Conservation (phyloP, 1,140 invertebrate genomes). For the Heliconius hewitsoni region DNA sequence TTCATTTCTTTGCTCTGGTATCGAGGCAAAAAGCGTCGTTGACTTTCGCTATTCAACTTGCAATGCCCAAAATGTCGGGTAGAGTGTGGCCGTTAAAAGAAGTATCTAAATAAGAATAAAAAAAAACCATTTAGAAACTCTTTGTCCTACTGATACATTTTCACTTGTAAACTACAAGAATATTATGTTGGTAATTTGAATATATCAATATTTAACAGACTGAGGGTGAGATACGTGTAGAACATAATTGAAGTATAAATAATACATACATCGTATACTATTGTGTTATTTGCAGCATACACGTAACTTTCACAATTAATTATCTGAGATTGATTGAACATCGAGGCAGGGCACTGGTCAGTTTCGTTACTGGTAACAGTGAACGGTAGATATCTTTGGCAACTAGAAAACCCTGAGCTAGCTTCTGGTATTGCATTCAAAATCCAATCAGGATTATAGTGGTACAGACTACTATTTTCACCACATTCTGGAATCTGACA, state of each 20-base stretch:
- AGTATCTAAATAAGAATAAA: too few relatives aligned
- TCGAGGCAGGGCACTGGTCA: conserved; percentile 46
- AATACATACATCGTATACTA: conserved; percentile 64
- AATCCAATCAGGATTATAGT: conserved; percentile 52
- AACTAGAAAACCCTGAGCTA: conserved; percentile 46
- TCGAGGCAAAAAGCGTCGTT: too few relatives aligned
- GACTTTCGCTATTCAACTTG: too few relatives aligned
- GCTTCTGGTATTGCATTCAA: conserved; percentile 51
- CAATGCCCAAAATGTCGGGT: too few relatives aligned
- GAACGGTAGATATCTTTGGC: conserved; percentile 48
- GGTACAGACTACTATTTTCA: conserved; percentile 37
- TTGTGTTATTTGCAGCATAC: conserved; percentile 57
- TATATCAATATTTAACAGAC: too few relatives aligned
- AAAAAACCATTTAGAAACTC: too few relatives aligned
- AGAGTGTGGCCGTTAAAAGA: too few relatives aligned
- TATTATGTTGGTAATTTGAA: too few relatives aligned
- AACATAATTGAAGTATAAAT: neutral
- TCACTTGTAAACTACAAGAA: too few relatives aligned
- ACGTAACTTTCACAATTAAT: conserved; percentile 54
- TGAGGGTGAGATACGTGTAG: too few relatives aligned
- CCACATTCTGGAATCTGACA: conserved; percentile 64
- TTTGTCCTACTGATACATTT: too few relatives aligned
- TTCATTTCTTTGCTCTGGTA: too few relatives aligned
- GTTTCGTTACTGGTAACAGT: conserved; percentile 33
- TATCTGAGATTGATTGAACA: conserved; percentile 45